Evolutionary conservation across 2,797 vertebrate species (phyloP), one percentile per base, ranked within the genome.

Genomic region (Octomys mimax): DNA sequence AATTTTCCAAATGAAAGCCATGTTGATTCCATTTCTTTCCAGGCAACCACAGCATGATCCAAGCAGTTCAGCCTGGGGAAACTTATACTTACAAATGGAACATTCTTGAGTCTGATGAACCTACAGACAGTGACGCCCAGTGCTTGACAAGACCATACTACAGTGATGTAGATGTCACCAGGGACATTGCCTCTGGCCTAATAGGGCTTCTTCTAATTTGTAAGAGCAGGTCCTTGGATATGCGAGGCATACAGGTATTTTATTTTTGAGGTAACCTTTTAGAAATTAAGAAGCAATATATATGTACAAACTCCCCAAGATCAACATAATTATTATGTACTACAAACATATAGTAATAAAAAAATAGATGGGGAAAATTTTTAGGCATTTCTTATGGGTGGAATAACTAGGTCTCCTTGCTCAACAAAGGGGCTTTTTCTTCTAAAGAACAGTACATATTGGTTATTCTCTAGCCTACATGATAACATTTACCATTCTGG

Each of bases 101-200:
- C 84, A 99, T 99, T 82, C 71, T 98, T 0, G 99, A 99, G 52
- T 99, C 99, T 2, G 99, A 99, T 46, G 99, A 99, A 95, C 99
- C 99, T 62, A 98, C 99, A 33, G 97, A 98, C 0, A 96, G 87
- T 11, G 99, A 99, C 73, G 97, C 99, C 5, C 99, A 99, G 1
- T 99, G 99, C 98, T 98, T 99, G 95, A 99, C 99, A 1, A 99
- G 99, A 73, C 97, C 99, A 22, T 99, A 99, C 97, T 99, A 99
- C 46, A 99, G 99, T 92, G 99, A 99, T 2, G 99, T 99, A 96
- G 98, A 99, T 96, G 95, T 97, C 7, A 98, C 98, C 0, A 99
- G 99, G 26, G 99, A 99, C 98, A 99, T 99, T 42, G 99, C 99
- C 36, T 99, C 99, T 11, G 99, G 99, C 36, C 98, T 99, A 6